Percentiles rank a stretch among this genome's conserved stretches.
These are phyloP conservation scores for Lepas anatifera DNA, from an alignment of 2,888 invertebrate genomes.

Conservation along the genomic window DNA sequence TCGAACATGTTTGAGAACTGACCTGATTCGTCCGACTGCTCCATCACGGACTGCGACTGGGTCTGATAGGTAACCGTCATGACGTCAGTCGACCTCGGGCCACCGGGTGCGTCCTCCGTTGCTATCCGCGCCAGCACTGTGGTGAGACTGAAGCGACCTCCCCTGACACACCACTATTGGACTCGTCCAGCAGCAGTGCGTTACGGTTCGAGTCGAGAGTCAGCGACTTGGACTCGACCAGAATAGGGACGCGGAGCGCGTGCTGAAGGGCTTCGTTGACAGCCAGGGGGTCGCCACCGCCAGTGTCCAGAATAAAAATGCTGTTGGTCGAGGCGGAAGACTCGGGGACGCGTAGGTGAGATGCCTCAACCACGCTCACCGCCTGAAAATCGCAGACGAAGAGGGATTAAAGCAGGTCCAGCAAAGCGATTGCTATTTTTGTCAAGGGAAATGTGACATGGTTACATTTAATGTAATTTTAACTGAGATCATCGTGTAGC, in stretches of 20 bases:
- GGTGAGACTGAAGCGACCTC: background rate
- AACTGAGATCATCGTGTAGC: too few relatives aligned
- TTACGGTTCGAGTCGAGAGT: background rate
- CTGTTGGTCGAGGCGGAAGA: background rate
- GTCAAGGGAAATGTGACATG: too few relatives aligned
- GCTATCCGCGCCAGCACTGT: background rate
- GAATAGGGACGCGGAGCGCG: background rate
- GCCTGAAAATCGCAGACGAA: too few relatives aligned
- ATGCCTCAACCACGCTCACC: background rate
- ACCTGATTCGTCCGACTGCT: background rate
- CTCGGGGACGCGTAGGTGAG: background rate
- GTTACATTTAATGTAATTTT: too few relatives aligned
- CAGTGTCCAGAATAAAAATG: conserved; percentile 1
- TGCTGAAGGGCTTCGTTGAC: background rate
- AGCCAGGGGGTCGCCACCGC: background rate
- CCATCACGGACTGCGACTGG: background rate
- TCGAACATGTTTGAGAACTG: too few relatives aligned
- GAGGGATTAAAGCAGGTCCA: too few relatives aligned
- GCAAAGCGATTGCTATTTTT: too few relatives aligned
- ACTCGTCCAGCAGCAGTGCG: background rate
- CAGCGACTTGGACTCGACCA: conserved; percentile 9
- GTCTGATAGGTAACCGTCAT: background rate
- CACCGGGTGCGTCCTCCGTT: background rate
- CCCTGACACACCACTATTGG: background rate
- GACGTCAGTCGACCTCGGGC: background rate